Evolutionary conservation across 2,797 vertebrate genomes (phyloP).

Genomic region (Mus spretus): DNA sequence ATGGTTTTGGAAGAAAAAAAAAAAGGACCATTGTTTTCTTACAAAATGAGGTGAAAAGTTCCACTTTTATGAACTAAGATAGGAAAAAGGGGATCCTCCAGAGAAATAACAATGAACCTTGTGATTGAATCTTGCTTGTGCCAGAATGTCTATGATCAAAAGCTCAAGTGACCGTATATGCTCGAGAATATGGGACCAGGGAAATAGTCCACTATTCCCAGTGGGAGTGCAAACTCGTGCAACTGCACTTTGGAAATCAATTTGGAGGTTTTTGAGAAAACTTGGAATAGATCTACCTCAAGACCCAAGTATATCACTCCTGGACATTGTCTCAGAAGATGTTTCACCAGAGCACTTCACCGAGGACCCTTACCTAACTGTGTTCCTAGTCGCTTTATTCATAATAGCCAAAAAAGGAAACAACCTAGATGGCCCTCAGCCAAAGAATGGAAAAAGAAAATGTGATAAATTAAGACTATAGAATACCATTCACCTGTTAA

Average conservation of each 20-base stretch:
- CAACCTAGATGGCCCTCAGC: background rate
- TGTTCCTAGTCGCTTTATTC: background rate
- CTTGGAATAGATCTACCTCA: background rate
- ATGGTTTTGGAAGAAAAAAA: conserved; percentile 47
- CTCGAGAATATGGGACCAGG: background rate
- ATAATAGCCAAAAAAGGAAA: background rate
- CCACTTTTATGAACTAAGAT: conserved; percentile 32
- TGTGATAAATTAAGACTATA: background rate
- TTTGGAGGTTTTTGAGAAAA: background rate
- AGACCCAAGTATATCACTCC: background rate
- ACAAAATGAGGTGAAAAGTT: conserved; percentile 21
- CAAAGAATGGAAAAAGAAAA: background rate
- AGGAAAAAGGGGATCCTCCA: background rate
- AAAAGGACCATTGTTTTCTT: background rate
- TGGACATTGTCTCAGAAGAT: background rate
- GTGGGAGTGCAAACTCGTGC: background rate
- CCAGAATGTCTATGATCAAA: background rate
- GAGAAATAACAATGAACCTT: background rate
- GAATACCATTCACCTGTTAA: background rate
- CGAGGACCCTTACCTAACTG: background rate
- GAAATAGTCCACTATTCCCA: background rate
- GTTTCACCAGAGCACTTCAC: background rate
- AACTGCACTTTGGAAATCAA: background rate
- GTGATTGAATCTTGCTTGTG: background rate
- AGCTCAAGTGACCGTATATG: background rate